Base-by-base conservation (phyloP, 2,888 invertebrate species). In the Acronicta psi region DNA sequence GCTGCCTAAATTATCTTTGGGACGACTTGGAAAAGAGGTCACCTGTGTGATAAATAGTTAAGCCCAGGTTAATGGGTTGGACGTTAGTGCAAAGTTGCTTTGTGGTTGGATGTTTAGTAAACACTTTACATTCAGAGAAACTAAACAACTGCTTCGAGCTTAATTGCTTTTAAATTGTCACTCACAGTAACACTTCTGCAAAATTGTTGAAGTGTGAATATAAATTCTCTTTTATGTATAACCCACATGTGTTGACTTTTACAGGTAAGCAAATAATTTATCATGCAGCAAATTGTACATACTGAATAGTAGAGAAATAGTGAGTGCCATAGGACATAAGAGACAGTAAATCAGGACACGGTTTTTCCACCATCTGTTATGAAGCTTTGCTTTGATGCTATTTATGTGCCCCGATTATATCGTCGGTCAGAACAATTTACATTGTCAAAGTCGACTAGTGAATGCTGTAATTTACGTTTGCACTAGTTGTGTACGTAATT, bases 1-100 rank as follows among this genome's bases (percentile, higher is more conserved):
- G 75, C 74, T 74, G 83, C 85, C 82, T 84, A 87, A 89, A 90
- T 89, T 88, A 88, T 88, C 85, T 88, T 82, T 79, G 85, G 86
- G 85, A 87, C 85, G 84, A 84, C 82, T 85, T 77, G 74, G 79
- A 81, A 83, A 86, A 80, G 83, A 87, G 89, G 87, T 88, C 89
- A 84, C 83, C 75, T 75, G 76, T 74, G 80, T 83, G 82, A 83
- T 86, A 82, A 89, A 90, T 88, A 86, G 84, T 86, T 84, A 82
- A 88, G 80, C 81, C 79, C 78, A 76, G 79, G 81, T 85, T 89
- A 90, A 90, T 87, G 83, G 83, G 76, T 78, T 77, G 69, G 69
- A 71, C 53, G 80, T 75, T 77, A 75, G 71, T 75, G 75, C 78
- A 71, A 80, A 80, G 75, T 81, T 78, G 70, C 76, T 72, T 61